Evolutionary conservation across 2,113 vertebrate genomes (phyloP), one percentile per base, ranked within the genome.

Genomic region (Emydura subglobosa): DNA sequence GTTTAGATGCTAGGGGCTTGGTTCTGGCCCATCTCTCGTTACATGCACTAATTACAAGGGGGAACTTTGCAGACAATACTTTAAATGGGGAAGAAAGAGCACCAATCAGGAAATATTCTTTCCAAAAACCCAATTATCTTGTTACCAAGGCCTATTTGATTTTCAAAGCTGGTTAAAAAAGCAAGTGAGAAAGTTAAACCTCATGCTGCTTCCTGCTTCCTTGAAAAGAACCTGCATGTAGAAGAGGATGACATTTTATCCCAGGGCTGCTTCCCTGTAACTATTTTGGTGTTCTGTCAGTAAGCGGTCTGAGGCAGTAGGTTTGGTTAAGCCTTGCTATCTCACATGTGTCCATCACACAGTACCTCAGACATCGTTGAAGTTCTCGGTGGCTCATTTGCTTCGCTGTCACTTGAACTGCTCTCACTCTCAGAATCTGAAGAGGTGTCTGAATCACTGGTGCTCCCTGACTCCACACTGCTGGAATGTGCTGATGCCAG

Each of bases 361-460:
- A 3, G 49, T 98, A 98, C 98, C 97, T 98, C 97, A 17, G 97
- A 95, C 1, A 5, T 53, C 16, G 93, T 97, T 17, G 97, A 91
- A 1, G 94, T 53, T 85, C 96, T 87, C 0, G 42, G 53, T 93
- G 97, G 97, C 39, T 98, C 91, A 0, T 94, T 98, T 6, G 76
- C 98, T 92, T 99, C 99, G 2, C 97, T 98, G 96, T 98, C 98
- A 81, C 98, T 99, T 1, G 99, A 98, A 79, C 95, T 98, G 98
- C 98, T 99, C 94, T 99, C 99, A 0, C 98, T 98, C 95, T 99
- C 99, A 0, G 99, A 99, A 94, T 98, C 99, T 0, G 98, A 99
- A 95, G 99, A 99, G 96, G 98, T 99, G 93, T 99, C 99, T 0
- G 99, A 99, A 94, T 98, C 99, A 29, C 99, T 99, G 96, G 98